Evolutionary conservation across 1,140 invertebrate species (phyloP), one percentile per base, ranked within the genome.

Genomic region (Asbolus verrucosus): DNA sequence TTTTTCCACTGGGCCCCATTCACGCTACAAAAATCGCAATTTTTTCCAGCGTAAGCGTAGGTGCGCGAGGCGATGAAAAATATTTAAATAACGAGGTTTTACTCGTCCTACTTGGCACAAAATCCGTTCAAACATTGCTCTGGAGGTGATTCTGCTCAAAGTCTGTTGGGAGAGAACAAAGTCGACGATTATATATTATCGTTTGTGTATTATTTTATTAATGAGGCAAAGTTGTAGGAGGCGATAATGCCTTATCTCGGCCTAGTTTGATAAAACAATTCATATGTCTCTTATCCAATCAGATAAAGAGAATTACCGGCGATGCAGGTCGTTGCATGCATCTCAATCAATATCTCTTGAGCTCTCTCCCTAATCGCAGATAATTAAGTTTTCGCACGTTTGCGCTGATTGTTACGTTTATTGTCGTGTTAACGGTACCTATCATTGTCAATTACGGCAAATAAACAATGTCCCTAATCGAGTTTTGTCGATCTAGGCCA

Each of bases 371-470:
- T 8, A 50, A 19, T 50, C 9, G 9, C 46, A 13, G 46, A 54
- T n/a, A n/a, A n/a, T 54, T 24, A 54, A 54, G 18, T 54, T 54
- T 27, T 54, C 46, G 46, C 46, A 54, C 46, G 46, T 54, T 54
- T 27, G 46, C 46, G 5, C 15, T 43, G 13, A 43, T 43, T 5
- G n/a, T 38, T 46, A 18, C 41, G 11, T 38, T 38, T 43, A 43
- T 16, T 43, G 39, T 43, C 46, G 21, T 5, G 24, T 54, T 54
- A 54, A 54, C 46, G 46, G 46, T 54, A 54, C 24, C 9, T 54
- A 54, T 30, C 46, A 54, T 54, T 54, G 21, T 54, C 46, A 54
- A 54, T 54, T 54, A 54, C n/a, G 46, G 46, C 46, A 54, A 54
- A 54, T 54, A 54, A 54, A 54, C 46, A 54, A 54, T 54, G 46